Conservation (phyloP, 2,797 vertebrate species). For the Siniperca obscura region DNA sequence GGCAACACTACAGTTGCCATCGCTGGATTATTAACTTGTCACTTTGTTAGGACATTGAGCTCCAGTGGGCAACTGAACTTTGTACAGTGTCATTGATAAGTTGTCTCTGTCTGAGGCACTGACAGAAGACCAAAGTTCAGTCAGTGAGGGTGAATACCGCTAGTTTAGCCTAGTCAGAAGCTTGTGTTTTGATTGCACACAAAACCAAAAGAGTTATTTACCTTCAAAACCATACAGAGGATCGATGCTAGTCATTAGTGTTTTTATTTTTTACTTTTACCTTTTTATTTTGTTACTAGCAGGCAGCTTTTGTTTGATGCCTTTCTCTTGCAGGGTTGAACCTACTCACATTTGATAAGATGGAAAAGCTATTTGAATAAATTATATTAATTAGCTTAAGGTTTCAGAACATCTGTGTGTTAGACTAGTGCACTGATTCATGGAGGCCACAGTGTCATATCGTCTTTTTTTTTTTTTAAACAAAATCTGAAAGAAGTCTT, state of each 20-base stretch:
- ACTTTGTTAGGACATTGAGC: not conserved
- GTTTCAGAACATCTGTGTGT: not conserved
- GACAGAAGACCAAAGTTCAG: conserved; percentile 69
- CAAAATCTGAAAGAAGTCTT: not conserved
- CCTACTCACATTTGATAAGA: not conserved
- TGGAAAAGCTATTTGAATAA: not conserved
- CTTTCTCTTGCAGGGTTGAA: not conserved
- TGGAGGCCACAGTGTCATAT: not conserved
- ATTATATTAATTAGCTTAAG: not conserved
- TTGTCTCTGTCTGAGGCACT: conserved; percentile 13
- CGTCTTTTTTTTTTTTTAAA: not conserved
- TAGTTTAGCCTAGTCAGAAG: not conserved
- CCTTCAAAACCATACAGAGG: not conserved
- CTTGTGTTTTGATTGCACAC: not conserved
- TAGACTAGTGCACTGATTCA: not conserved
- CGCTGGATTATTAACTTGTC: not conserved
- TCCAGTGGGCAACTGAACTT: conserved; percentile 53
- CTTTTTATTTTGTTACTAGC: not conserved
- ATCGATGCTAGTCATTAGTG: not conserved
- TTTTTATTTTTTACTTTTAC: too few relatives aligned
- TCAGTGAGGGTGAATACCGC: not conserved
- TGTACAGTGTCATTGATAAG: conserved; percentile 43
- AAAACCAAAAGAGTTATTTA: not conserved
- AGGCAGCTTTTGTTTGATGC: not conserved
- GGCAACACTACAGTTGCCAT: not conserved